Evolutionary conservation across 2,888 invertebrate species (phyloP).

Genomic region (Thecophora atra): DNA sequence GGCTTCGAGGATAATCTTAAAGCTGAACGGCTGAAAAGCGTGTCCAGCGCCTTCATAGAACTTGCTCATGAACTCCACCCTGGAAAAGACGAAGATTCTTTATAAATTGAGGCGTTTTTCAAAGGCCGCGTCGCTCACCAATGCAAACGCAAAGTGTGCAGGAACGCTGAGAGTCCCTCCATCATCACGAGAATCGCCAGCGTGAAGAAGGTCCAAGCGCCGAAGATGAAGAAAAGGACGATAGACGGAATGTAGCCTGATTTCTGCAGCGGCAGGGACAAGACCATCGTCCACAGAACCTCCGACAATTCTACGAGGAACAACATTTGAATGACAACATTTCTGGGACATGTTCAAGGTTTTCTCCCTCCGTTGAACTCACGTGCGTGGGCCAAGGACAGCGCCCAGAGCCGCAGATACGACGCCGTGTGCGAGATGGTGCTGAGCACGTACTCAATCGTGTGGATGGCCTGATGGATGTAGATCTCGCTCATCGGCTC

Average conservation of each 20-base stretch:
- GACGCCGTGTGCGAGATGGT: slow-evolving; percentile 97
- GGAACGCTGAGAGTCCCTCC: slow-evolving; percentile 99
- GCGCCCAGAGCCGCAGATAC: slow-evolving; percentile 94
- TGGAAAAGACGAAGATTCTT: slow-evolving; percentile 54
- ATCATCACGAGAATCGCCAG: slow-evolving; percentile 96
- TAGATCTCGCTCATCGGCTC: slow-evolving; percentile 86
- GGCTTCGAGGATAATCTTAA: slow-evolving; percentile 75
- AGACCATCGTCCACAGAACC: slow-evolving; percentile 94
- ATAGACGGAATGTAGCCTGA: slow-evolving; percentile 77
- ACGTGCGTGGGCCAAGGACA: slow-evolving; percentile 96
- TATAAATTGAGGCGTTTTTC: neutral
- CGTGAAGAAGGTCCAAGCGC: slow-evolving; percentile 91
- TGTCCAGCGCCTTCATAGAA: slow-evolving; percentile 86
- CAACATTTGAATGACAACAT: too few species aligned
- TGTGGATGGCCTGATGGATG: slow-evolving; percentile 95
- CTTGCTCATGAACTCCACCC: slow-evolving; percentile 97
- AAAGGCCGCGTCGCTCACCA: slow-evolving; percentile 71
- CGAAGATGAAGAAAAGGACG: slow-evolving; percentile 85
- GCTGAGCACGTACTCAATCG: slow-evolving; percentile 95
- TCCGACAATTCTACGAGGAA: slow-evolving; percentile 77
- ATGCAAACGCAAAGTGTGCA: slow-evolving; percentile 97
- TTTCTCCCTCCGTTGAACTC: slow-evolving; percentile 62
- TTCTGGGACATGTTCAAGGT: neutral
- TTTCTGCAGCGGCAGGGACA: slow-evolving; percentile 77
- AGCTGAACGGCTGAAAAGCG: slow-evolving; percentile 85